These are phyloP conservation scores for Scaeva pyrastri DNA, from an alignment of 2,888 invertebrate genomes.

Conservation along the genomic window DNA sequence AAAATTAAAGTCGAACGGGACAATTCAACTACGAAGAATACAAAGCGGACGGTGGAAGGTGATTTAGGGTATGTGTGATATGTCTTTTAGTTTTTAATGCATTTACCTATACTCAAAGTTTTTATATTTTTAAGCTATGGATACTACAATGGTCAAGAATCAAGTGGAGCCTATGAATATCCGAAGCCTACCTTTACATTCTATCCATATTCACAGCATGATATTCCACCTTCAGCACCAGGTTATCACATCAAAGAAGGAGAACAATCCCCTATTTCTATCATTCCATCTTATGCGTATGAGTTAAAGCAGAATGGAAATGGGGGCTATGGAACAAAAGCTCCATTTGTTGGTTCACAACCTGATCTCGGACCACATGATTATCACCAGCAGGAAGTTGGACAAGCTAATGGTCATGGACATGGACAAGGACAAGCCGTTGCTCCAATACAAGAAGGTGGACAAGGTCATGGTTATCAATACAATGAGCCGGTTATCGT, in stretches of 20 bases:
- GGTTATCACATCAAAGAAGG: constrained; percentile 76
- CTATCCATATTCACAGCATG: constrained; percentile 89
- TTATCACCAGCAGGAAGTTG: constrained; percentile 78
- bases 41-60: constrained; percentile 89
- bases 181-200: constrained; percentile 86
- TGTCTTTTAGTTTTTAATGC: not conserved
- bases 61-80: constrained; percentile 87
- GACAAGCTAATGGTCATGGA: constrained; percentile 61
- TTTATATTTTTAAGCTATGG: constrained; percentile 80
- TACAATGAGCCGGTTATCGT: constrained; percentile 83
- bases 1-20: constrained; percentile 83
- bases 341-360: constrained; percentile 56
- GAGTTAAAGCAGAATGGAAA: constrained; percentile 79
- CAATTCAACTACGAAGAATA: constrained; percentile 80
- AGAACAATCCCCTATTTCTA: constrained; percentile 84
- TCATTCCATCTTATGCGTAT: constrained; percentile 86
- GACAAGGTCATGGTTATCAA: constrained; percentile 56
- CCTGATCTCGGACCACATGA: constrained; percentile 59
- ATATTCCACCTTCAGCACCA: constrained; percentile 84
- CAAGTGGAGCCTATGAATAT: constrained; percentile 81
- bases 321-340: constrained; percentile 41
- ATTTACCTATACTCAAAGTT: no score
- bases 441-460: constrained; percentile 34
- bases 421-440: constrained; percentile 50
- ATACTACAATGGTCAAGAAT: constrained; percentile 77